A percentile compares a stretch with the other conserved stretches of the same genome.
These are phyloP conservation scores for Plotosus lineatus DNA, from an alignment of 2,113 vertebrate species.

Conservation along the genomic window DNA sequence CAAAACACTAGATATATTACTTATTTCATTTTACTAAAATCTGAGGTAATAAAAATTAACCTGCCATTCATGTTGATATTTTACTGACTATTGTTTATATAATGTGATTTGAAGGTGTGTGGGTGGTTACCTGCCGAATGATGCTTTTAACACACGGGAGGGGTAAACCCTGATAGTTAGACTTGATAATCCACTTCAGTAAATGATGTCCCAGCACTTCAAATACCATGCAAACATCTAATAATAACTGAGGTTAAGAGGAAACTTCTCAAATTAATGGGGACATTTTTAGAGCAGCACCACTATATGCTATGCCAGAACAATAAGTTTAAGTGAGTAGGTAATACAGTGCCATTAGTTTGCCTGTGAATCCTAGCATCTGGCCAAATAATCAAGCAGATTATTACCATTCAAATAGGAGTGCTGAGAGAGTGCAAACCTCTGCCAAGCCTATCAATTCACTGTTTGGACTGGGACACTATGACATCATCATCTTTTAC, in stretches of 20 bases:
- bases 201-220: constrained; percentile 97
- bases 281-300: not conserved
- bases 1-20: not conserved
- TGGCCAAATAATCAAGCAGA: too few species aligned
- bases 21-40: not conserved
- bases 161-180: constrained; percentile 96
- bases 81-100: not conserved
- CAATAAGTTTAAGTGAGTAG: not conserved
- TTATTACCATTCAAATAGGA: too few species aligned
- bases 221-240: constrained; percentile 99
- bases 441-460: too few species aligned
- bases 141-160: constrained; percentile 94
- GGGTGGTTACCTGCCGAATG: constrained; percentile 82
- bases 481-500: too few species aligned
- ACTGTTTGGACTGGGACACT: too few species aligned
- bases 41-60: not conserved
- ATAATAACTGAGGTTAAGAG: constrained; percentile 76
- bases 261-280: constrained; percentile 12
- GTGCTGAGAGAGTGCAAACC: too few species aligned
- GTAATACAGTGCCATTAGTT: not conserved
- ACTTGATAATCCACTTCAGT: constrained; percentile 99
- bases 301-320: not conserved
- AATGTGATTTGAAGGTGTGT: not conserved
- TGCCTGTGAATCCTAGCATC: not conserved
- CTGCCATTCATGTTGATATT: not conserved